phyloP scores from a whole-genome alignment of 2,113 vertebrate genomes.

The Dendrocopos noguchii region DNA sequence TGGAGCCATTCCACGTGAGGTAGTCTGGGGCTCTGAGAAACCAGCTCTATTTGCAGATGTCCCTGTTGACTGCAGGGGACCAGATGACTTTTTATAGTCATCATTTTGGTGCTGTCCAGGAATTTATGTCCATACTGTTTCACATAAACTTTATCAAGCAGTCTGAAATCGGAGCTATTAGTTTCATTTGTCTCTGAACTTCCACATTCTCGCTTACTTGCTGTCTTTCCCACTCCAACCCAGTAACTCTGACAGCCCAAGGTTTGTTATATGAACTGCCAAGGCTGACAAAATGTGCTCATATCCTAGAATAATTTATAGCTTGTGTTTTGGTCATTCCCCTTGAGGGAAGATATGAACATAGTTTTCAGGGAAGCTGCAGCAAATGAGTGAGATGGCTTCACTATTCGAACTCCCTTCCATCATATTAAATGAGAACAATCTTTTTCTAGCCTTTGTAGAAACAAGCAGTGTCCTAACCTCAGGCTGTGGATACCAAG shows the following conservation, averaged over 20 bases:
- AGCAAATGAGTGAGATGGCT: background rate
- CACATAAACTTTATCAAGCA: background rate
- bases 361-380: background rate
- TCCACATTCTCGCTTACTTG: background rate
- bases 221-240: background rate
- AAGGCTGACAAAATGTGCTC: background rate
- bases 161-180: background rate
- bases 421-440: background rate
- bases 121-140: background rate
- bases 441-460: background rate
- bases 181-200: background rate
- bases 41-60: too few species aligned
- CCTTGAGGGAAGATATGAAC: background rate
- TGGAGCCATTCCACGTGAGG: too few species aligned
- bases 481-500: background rate
- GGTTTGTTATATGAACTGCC: background rate
- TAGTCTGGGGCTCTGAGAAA: too few species aligned
- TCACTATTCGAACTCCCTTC: background rate
- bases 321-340: background rate
- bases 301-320: background rate
- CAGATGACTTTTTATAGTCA: too few species aligned
- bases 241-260: background rate
- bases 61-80: too few species aligned
- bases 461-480: background rate
- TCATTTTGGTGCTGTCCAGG: background rate